Evolutionary conservation across 2,888 invertebrate genomes (phyloP), one percentile per base, ranked within the genome.

Genomic region (Ethmia dodecea): DNA sequence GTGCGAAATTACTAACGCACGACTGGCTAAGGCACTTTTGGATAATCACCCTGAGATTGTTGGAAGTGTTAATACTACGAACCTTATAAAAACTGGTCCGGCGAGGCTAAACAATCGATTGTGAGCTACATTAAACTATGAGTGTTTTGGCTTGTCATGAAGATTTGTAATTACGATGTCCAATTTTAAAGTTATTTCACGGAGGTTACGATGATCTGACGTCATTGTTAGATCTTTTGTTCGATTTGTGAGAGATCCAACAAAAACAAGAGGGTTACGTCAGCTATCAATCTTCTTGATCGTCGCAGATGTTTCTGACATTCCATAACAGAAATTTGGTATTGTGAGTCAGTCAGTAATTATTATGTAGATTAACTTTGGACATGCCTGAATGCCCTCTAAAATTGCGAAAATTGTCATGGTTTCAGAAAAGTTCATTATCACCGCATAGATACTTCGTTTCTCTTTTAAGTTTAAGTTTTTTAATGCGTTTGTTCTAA

Each of bases 311-410:
- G 43, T 49, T n/a, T n/a, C n/a, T 45, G 34, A 42, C 50, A 55
- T 60, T 59, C 48, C 49, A 55, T 29, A 37, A 49, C 42, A 35
- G 45, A 38, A 46, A 39, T 33, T 48, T 47, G 54, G 52, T 52
- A 42, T 59, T 54, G 44, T 40, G 48, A 51, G 40, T 48, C 47
- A 46, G 42, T n/a, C 12, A 26, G 39, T 45, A 49, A 64, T 66
- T 66, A 56, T 60, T 59, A 72, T 70, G 65, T 56, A 66, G 57
- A 73, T 74, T 59, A 41, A 41, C 41, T 50, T 55, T 52, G 44
- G 63, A 56, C 50, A 55, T 52, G 55, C 49, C 42, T 37, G 34
- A 42, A 39, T 27, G 38, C 24, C 22, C 32, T 37, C 52, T 41
- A 42, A 41, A 43, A 31, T 31, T 37, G 29, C 34, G 28, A 15